phyloP scores from a whole-genome alignment of 2,888 invertebrate species.

The Ectobius pallidus region DNA sequence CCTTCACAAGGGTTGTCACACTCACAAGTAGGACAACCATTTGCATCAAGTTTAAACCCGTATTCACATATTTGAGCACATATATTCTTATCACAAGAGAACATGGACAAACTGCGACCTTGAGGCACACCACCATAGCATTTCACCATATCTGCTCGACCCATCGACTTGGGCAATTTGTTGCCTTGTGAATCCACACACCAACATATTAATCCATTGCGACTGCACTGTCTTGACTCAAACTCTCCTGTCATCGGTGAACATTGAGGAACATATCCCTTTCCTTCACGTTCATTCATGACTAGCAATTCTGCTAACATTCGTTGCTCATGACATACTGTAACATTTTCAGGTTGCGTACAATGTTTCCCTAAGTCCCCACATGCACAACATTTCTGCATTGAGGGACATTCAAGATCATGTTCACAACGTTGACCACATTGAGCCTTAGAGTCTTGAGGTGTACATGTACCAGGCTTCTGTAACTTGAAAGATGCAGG shows the following conservation, averaged over 20 bases:
- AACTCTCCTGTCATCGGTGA: constrained; percentile 68
- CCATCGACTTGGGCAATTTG: constrained; percentile 81
- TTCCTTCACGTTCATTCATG: constrained; percentile 78
- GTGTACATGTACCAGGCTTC: constrained; percentile 80
- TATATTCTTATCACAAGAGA: constrained; percentile 69
- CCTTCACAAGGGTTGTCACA: constrained; percentile 86
- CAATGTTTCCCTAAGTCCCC: constrained; percentile 77
- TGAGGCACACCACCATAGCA: constrained; percentile 56
- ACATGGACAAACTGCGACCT: constrained; percentile 49
- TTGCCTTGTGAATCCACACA: constrained; percentile 79
- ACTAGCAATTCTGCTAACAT: constrained; percentile 77
- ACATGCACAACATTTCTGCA: constrained; percentile 78
- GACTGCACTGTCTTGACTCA: constrained; percentile 76
- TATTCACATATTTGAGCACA: constrained; percentile 86
- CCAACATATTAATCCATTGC: constrained; percentile 88
- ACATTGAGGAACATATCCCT: constrained; percentile 86
- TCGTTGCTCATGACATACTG: constrained; percentile 78
- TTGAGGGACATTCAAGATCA: constrained; percentile 81
- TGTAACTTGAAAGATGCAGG: constrained; percentile 76
- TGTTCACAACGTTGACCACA: constrained; percentile 71
- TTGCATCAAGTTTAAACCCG: constrained; percentile 73
- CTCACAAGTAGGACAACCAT: constrained; percentile 83
- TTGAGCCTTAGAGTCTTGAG: constrained; percentile 55
- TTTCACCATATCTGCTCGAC: constrained; percentile 70
- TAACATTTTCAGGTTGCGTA: constrained; percentile 75